phyloP scores from a whole-genome alignment of 2,888 invertebrate genomes.

The Rhagophthalmus giganteus region DNA sequence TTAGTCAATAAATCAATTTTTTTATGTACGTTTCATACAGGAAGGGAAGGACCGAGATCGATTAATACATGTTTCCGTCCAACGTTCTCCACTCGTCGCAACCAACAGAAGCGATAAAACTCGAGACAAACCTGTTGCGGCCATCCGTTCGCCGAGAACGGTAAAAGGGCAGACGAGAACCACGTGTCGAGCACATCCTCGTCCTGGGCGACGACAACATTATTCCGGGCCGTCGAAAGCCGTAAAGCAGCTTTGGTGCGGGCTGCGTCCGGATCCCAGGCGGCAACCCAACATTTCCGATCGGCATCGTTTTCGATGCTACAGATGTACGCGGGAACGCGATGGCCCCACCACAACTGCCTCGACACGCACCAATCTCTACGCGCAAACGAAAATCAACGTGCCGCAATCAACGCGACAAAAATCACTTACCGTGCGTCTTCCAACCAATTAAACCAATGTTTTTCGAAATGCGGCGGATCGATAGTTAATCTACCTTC shows the following conservation, averaged over 20 bases:
- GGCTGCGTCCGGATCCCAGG: conserved; percentile 69
- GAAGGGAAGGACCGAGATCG: no score
- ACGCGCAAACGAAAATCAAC: conserved; percentile 13
- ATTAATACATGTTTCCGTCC: no score
- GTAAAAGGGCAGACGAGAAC: conserved; percentile 97
- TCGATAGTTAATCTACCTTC: conserved; percentile 83
- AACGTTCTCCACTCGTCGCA: no score
- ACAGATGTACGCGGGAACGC: conserved; percentile 85
- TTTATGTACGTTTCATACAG: no score
- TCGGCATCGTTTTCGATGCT: conserved; percentile 29
- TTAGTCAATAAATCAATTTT: no score
- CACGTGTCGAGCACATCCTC: conserved; percentile 98
- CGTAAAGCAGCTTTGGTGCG: conserved; percentile 73
- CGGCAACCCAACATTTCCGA: conserved; percentile 51
- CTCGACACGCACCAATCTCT: conserved; percentile 98
- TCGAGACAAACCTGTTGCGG: conserved; percentile 72
- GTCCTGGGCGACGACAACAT: conserved; percentile 69
- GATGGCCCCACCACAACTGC: conserved; percentile 99
- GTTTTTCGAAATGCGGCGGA: conserved; percentile 88
- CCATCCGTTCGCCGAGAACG: conserved; percentile 98
- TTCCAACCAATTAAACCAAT: conserved; percentile 96
- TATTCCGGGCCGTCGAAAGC: conserved; percentile 59
- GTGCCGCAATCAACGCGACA: no score
- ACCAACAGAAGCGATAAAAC: no score
- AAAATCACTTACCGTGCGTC: conserved; percentile 80